phyloP scores from a whole-genome alignment of 2,797 vertebrate species.

The Trachurus trachurus region DNA sequence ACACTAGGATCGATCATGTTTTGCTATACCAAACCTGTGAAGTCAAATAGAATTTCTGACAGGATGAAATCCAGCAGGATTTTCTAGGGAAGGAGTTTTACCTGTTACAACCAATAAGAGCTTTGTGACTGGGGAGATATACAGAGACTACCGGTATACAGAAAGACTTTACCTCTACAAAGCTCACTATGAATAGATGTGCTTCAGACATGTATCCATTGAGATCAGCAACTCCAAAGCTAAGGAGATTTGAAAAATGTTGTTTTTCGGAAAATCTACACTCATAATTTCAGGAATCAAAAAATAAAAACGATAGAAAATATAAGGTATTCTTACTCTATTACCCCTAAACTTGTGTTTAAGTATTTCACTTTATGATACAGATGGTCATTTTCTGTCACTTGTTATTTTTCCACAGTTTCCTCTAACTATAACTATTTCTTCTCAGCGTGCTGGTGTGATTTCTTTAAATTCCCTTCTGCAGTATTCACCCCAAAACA shows the following conservation, averaged over 20 bases:
- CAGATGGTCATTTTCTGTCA: neutral
- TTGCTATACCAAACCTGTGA: conserved; percentile 44
- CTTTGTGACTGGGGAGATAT: conserved; percentile 2
- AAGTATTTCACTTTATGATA: neutral
- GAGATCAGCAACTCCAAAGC: neutral
- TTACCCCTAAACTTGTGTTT: neutral
- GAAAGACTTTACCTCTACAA: conserved; percentile 8
- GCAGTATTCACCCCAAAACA: neutral
- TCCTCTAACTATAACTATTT: neutral
- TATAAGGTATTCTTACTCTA: neutral
- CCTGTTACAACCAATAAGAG: conserved; percentile 6
- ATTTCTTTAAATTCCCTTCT: conserved; percentile 4
- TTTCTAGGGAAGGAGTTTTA: conserved; percentile 4
- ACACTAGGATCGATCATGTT: conserved; percentile 53
- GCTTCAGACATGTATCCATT: neutral
- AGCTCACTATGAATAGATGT: neutral
- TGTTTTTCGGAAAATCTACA: neutral
- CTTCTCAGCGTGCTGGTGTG: neutral
- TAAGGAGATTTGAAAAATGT: neutral
- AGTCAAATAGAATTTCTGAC: conserved; percentile 24
- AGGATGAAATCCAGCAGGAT: conserved; percentile 13
- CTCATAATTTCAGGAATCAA: neutral
- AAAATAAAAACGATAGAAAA: neutral
- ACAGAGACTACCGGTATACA: neutral
- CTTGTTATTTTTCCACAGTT: neutral